A percentile compares a stretch with the other conserved stretches of the same genome.
phyloP scores from a whole-genome alignment of 2,113 vertebrate species.

The human (Homo sapiens) region DNA sequence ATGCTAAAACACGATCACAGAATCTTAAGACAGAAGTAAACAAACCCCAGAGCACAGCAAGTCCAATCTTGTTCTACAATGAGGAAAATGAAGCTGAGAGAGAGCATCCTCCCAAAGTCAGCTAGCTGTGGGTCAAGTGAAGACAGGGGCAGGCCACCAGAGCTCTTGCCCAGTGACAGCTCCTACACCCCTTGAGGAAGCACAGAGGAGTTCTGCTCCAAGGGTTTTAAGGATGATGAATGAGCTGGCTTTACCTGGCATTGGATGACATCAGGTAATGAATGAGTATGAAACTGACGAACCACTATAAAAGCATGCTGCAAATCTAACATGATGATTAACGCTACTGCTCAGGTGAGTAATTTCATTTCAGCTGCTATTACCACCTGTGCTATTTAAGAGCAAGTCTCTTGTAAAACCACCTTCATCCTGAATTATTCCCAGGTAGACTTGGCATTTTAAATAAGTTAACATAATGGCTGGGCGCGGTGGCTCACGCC shows the following conservation, averaged over 20 bases:
- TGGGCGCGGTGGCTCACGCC: too few species aligned
- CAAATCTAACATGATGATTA: conserved; percentile 3
- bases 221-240: background rate
- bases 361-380: background rate
- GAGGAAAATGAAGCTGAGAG: conserved; percentile 14
- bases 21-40: conserved; percentile 52
- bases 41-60: conserved; percentile 24
- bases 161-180: background rate
- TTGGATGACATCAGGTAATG: background rate
- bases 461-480: conserved; percentile 30
- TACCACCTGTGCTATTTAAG: background rate
- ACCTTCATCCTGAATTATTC: conserved; percentile 7
- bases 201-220: background rate
- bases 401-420: background rate
- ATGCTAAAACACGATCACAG: background rate
- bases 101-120: background rate
- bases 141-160: background rate
- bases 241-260: background rate
- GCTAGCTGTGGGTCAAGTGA: background rate
- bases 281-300: background rate
- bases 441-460: background rate
- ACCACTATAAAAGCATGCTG: background rate
- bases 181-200: background rate
- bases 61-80: background rate
- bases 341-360: background rate